Conservation (phyloP, 2,888 invertebrate species). For the Lasioglossum lativentre region DNA sequence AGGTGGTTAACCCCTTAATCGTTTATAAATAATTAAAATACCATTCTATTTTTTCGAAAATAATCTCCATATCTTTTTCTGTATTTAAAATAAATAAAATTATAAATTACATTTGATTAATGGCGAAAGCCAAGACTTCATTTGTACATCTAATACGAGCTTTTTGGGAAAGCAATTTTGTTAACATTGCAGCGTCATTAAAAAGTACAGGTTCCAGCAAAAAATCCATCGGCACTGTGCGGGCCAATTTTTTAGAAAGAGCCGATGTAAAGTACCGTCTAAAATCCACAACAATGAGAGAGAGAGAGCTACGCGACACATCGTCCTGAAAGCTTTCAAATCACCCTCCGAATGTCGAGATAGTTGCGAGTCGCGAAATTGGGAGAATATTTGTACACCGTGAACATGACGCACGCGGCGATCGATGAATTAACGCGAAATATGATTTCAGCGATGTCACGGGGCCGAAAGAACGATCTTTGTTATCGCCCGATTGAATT, state of each 20-base stretch:
- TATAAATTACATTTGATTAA: no score
- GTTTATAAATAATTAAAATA: no score
- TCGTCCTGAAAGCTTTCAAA: background rate
- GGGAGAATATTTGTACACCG: background rate
- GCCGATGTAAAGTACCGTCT: background rate
- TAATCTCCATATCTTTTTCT: no score
- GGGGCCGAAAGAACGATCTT: slow-evolving; percentile 6
- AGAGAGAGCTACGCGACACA: background rate
- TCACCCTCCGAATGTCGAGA: background rate
- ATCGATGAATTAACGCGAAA: slow-evolving; percentile 22
- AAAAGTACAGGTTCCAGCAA: background rate
- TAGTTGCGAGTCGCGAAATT: background rate
- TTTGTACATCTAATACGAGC: no score
- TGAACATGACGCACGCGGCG: background rate
- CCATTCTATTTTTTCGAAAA: no score
- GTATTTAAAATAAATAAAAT: no score
- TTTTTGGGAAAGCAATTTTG: background rate
- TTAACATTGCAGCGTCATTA: background rate
- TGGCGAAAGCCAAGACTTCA: no score
- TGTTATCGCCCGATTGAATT: slow-evolving; percentile 2
- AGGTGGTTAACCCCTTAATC: no score
- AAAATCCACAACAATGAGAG: background rate
- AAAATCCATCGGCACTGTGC: background rate
- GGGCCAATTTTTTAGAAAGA: background rate
- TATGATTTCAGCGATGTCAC: background rate